Evolutionary conservation across 2,797 vertebrate genomes (phyloP).

Genomic region (Vireo griseus): DNA sequence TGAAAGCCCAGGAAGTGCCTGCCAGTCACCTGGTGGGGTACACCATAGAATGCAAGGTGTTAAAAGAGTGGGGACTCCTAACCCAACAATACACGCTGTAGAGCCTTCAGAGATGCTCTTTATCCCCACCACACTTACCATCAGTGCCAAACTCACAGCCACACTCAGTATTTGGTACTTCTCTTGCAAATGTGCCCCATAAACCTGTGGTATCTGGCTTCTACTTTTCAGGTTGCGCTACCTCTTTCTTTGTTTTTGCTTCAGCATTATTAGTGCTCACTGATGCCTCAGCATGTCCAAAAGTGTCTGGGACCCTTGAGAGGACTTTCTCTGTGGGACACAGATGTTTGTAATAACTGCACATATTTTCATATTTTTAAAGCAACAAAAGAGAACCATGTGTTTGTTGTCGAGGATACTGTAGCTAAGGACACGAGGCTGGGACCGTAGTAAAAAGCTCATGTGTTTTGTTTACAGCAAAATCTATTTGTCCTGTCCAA

Average conservation of each 20-base stretch:
- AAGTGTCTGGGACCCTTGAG: neutral
- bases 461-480: neutral
- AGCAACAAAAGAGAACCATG: neutral
- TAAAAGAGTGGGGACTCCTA: neutral
- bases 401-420: neutral
- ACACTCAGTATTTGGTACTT: neutral
- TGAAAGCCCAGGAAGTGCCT: neutral
- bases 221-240: neutral
- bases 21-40: neutral
- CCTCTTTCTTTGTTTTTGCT: neutral
- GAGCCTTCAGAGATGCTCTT: neutral
- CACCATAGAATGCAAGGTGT: neutral
- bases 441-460: neutral
- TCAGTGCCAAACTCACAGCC: neutral
- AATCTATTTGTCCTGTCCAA: neutral
- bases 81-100: neutral
- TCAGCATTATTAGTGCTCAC: neutral
- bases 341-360: slow-evolving; percentile 1
- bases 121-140: neutral
- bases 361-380: neutral
- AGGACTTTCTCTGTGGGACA: neutral
- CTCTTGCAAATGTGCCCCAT: neutral
- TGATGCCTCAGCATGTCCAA: neutral
- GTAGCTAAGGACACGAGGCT: neutral
- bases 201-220: neutral